Percentiles rank a stretch among this genome's conserved stretches.
Evolutionary conservation across 2,797 vertebrate species (phyloP).

Genomic region (Botia kubotai): DNA sequence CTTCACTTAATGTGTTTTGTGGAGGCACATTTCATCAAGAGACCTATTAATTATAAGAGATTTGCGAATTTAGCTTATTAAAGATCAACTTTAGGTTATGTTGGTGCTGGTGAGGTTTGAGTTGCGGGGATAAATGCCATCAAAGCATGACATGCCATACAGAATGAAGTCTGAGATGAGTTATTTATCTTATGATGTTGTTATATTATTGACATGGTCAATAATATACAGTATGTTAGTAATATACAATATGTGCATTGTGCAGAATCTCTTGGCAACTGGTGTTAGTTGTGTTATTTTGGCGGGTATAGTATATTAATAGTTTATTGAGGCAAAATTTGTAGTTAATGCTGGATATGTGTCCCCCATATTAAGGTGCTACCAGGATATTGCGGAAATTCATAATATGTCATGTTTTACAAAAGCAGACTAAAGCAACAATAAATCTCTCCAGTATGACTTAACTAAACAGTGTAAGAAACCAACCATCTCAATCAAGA

Average conservation of each 20-base stretch:
- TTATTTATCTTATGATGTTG: neutral
- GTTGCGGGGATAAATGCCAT: neutral
- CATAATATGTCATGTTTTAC: neutral
- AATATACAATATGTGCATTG: too few species aligned
- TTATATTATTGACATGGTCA: neutral
- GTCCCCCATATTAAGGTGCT: too few species aligned
- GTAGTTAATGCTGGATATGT: too few species aligned
- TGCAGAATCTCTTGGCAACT: neutral
- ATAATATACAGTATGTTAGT: neutral
- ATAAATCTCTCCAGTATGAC: neutral
- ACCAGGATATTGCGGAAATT: too few species aligned
- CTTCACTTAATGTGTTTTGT: slow-evolving; percentile 54
- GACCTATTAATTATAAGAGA: slow-evolving; percentile 1
- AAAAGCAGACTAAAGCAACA: too few species aligned
- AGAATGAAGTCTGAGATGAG: neutral
- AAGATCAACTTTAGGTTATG: neutral
- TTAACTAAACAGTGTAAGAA: neutral
- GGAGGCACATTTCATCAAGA: neutral
- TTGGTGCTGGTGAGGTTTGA: neutral
- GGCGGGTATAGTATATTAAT: too few species aligned
- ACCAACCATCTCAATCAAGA: neutral
- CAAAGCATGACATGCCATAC: neutral
- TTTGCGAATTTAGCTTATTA: neutral
- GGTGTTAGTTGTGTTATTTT: neutral
- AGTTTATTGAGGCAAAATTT: too few species aligned